A percentile compares a stretch with the other conserved stretches of the same genome.
These are phyloP conservation scores for Ovibos moschatus DNA, from an alignment of 2,113 vertebrate genomes.

Conservation along the genomic window DNA sequence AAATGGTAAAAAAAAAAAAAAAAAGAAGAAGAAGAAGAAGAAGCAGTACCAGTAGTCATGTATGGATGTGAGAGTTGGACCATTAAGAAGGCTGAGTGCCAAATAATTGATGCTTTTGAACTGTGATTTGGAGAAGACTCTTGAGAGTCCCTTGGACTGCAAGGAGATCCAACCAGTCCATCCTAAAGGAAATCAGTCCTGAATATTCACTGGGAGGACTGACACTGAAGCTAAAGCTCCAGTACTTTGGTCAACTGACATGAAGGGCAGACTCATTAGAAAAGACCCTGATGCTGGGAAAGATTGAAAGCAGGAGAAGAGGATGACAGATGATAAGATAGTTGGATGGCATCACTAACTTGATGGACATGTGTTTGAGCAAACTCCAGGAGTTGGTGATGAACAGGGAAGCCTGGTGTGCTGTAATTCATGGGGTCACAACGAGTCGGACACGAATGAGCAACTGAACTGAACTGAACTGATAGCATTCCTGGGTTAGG, in stretches of 20 bases:
- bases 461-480: not conserved
- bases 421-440: not conserved
- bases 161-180: not conserved
- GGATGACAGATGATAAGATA: not conserved
- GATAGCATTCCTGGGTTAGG: not conserved
- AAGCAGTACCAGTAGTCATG: not conserved
- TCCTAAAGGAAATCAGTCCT: not conserved
- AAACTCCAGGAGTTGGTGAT: not conserved
- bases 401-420: not conserved
- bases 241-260: not conserved
- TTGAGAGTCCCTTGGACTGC: not conserved
- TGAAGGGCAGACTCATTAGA: not conserved
- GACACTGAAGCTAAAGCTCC: not conserved
- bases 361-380: not conserved
- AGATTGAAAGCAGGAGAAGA: not conserved
- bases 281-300: not conserved
- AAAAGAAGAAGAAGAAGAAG: not conserved
- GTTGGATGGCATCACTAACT: not conserved
- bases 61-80: not conserved
- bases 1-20: not conserved
- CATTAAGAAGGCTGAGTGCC: not conserved
- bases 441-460: rapidly evolving
- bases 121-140: not conserved
- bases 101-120: not conserved
- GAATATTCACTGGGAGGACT: not conserved